Base-by-base conservation (phyloP, 2,113 vertebrate species). In the Brachionichthys hirsutus region DNA sequence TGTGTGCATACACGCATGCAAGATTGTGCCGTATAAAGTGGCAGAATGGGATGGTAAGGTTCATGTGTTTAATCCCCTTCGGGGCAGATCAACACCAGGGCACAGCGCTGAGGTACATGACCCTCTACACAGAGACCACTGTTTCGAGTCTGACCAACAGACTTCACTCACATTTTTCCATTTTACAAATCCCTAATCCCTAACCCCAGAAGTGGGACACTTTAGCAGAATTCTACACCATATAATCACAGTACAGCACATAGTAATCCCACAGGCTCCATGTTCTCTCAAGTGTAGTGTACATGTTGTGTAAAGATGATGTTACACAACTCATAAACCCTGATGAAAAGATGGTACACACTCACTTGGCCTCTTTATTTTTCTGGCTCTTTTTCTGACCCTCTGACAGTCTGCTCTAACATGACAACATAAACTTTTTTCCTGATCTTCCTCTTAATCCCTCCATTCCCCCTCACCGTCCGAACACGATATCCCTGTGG, bases 151-250 rank as follows among this genome's bases (percentile, higher is more conserved):
- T 43, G 48, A 75, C 56, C 57, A 61, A 43, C 51, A 47, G 58
- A 52, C 45, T 59, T 64, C 75, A 43, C 53, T 71, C 59, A 61
- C 56, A 77, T 82, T 77, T 73, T 22, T 53, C 63, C 24, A 3
- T 73, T 81, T 68, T 73, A 70, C 54, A 83, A 83, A 85, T 80
- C 67, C 67, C 1, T 80, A 77, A 80, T 81, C 74, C 62, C 59
- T 45, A n/a, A 55, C 61, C 69, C 74, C 70, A 75, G 67, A 85
- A 73, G 63, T 75, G 59, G 78, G 64, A 75, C 82, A 81, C 69
- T 83, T 74, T 35, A 55, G 54, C 34, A 13, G 40, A 71, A 59
- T 67, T 60, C 67, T 75, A 43, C 45, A 18, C 66, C 19, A 49
- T 56, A 73, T 72, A 79, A 84, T 81, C 75, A 84, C 71, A 64